Percentiles rank a stretch among this genome's conserved stretches.
These are phyloP conservation scores for Sussaba pulchella DNA, from an alignment of 2,888 invertebrate genomes.

Conservation along the genomic window DNA sequence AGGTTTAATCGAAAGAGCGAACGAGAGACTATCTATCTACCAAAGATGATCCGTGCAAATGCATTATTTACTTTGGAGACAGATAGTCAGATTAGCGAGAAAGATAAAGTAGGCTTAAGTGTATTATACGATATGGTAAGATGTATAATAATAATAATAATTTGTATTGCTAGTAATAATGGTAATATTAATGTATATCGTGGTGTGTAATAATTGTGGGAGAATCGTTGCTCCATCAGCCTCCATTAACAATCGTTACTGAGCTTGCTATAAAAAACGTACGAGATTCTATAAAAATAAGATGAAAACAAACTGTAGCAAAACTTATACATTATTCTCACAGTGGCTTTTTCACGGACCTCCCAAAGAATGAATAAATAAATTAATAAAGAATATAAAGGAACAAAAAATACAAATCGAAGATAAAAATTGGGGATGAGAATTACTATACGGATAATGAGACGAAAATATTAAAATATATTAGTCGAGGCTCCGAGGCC, in stretches of 20 bases:
- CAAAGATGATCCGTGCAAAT: constrained; percentile 38
- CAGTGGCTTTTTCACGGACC: constrained; percentile 41
- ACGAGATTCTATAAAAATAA: constrained; percentile 51
- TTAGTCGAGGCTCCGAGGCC: constrained; percentile 12
- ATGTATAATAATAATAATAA: constrained; percentile 19
- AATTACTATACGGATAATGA: constrained; percentile 13
- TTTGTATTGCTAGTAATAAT: constrained; percentile 14
- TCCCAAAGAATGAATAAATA: constrained; percentile 24
- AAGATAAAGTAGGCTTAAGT: constrained; percentile 27
- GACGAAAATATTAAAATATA: constrained; percentile 28
- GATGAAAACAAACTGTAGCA: neutral
- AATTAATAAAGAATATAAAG: constrained; percentile 3
- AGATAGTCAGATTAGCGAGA: constrained; percentile 15
- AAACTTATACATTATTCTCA: constrained; percentile 34
- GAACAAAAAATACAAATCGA: too few relatives aligned
- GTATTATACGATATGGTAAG: too few relatives aligned
- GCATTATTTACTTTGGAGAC: constrained; percentile 32
- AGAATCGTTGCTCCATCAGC: constrained; percentile 58
- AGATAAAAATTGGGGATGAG: constrained; percentile 1
- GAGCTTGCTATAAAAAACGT: constrained; percentile 72
- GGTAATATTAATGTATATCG: constrained; percentile 25
- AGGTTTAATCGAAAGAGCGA: constrained; percentile 28
- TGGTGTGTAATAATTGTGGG: constrained; percentile 50
- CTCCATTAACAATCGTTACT: constrained; percentile 73
- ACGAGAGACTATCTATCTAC: constrained; percentile 19